These are phyloP conservation scores for Procambarus virginalis DNA, from an alignment of 1,140 invertebrate genomes.

Conservation along the genomic window DNA sequence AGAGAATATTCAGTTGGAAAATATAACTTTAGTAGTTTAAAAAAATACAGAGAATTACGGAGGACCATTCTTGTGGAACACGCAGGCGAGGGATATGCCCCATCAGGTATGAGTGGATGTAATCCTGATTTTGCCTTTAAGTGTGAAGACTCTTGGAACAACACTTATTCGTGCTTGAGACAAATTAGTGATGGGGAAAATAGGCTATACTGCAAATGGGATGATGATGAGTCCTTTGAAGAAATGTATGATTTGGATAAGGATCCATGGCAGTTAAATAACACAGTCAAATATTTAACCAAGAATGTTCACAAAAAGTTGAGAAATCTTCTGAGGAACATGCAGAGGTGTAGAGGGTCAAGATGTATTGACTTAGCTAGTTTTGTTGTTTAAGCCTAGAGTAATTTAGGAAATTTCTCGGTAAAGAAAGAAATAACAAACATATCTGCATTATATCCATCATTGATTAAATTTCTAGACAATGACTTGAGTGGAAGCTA, in stretches of 20 bases:
- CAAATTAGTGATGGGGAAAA: conserved; percentile 77
- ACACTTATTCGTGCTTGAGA: conserved; percentile 87
- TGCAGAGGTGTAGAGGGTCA: conserved; percentile 51
- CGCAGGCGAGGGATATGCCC: conserved; percentile 80
- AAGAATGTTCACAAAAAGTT: conserved; percentile 41
- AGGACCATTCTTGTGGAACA: conserved; percentile 84
- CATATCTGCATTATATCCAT: too few relatives aligned
- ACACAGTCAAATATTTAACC: conserved; percentile 75
- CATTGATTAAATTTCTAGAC: too few relatives aligned
- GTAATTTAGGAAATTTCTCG: too few relatives aligned
- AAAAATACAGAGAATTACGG: conserved; percentile 5
- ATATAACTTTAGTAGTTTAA: neutral
- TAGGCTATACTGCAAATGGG: conserved; percentile 85
- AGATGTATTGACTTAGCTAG: conserved; percentile 40
- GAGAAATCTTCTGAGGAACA: conserved; percentile 39
- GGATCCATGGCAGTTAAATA: conserved; percentile 83
- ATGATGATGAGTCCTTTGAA: conserved; percentile 81
- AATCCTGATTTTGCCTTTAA: conserved; percentile 82
- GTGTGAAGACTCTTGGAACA: conserved; percentile 88
- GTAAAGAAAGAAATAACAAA: too few relatives aligned
- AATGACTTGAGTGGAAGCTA: too few relatives aligned
- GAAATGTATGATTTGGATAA: conserved; percentile 82
- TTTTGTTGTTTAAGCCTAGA: conserved; percentile 47
- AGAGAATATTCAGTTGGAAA: neutral
- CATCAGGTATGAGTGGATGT: conserved; percentile 78